Evolutionary conservation across 2,113 vertebrate genomes (phyloP), one percentile per base, ranked within the genome.

Genomic region (Marmota monax): DNA sequence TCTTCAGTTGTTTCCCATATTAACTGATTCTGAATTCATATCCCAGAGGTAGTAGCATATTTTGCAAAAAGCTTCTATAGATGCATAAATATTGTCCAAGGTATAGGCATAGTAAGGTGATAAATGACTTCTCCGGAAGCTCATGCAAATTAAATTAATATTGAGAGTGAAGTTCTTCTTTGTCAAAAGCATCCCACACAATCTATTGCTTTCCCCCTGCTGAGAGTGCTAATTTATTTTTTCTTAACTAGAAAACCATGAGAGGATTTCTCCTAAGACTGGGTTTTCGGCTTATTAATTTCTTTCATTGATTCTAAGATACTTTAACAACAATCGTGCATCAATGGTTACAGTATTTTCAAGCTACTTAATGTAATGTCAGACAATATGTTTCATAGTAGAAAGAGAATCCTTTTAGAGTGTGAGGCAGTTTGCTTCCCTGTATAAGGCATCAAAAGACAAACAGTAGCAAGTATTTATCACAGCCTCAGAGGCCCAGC

Each of bases 201-300:
- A 86, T 97, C 92, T 87, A 84, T 63, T 63, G 25, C 88, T 94
- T 95, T 94, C 74, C 86, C 42, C 98, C 97, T 97, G 96, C 94
- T 97, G 98, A 95, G 98, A 97, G 96, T 29, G 97, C 45, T 98
- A 98, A 98, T 98, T 98, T 95, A 97, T 97, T 97, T 98, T 97
- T 98, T 97, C 95, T 97, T 97, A 92, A 92, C 92, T 85, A 97
- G 88, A 89, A 96, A 97, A 96, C 22, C 65, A 91, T 53, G 76
- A 96, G 93, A 95, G 86, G 39, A 76, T 95, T 65, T 96, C 42
- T 73, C 85, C 91, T 95, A 95, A 96, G 91, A 94, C 56, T 83
- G 73, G 32, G 32, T 88, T 96, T 94, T 96, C 85, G 84, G 79
- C 91, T 98, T 97, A 96, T 96, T 97, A 94, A 95, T 96, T 97